These are phyloP conservation scores for Gambelia wislizenii DNA, from an alignment of 2,797 vertebrate genomes.

Conservation along the genomic window DNA sequence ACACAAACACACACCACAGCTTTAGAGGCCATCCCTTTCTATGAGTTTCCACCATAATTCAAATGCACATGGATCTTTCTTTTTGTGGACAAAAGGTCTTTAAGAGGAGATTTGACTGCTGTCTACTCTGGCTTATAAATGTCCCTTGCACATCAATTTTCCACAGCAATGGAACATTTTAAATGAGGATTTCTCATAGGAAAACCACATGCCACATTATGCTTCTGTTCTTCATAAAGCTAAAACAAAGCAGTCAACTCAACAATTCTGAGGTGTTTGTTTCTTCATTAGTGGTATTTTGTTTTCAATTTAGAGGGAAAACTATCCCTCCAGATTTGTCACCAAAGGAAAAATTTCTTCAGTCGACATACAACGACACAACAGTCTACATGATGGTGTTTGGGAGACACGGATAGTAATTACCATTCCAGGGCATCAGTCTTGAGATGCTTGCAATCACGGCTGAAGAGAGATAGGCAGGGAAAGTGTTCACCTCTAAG, in stretches of 20 bases:
- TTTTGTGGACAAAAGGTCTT: neutral
- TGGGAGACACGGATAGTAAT: neutral
- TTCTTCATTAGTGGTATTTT: neutral
- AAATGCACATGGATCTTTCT: neutral
- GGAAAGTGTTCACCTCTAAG: neutral
- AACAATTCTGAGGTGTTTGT: neutral
- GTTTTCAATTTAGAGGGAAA: neutral
- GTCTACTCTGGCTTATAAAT: neutral
- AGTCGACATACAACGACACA: neutral
- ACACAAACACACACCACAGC: neutral
- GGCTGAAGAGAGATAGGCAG: neutral
- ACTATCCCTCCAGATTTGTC: neutral
- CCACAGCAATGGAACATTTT: neutral
- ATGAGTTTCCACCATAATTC: neutral
- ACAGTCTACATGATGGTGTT: neutral
- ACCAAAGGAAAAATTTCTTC: neutral
- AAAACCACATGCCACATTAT: neutral
- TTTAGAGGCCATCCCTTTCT: neutral
- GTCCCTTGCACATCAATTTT: neutral
- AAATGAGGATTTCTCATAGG: neutral
- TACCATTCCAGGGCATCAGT: neutral
- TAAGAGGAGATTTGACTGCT: neutral
- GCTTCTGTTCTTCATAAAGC: neutral
- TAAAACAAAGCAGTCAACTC: neutral
- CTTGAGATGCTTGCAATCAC: neutral